Evolutionary conservation across 2,797 vertebrate genomes (phyloP).

Genomic region (Tapera naevia): DNA sequence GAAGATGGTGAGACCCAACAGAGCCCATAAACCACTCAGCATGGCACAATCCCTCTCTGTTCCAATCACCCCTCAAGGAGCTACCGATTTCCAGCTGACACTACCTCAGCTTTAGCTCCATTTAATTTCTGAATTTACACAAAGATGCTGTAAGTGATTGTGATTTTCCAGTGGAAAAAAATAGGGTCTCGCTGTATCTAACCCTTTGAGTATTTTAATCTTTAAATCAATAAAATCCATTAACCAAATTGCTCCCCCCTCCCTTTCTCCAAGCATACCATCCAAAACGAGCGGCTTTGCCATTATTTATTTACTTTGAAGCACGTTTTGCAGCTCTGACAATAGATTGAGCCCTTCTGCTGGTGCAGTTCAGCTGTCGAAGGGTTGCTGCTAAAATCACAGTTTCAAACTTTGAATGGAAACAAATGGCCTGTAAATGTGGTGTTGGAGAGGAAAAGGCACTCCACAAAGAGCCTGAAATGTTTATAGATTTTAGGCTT

Average conservation of each 20-base stretch:
- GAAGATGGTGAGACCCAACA: not conserved
- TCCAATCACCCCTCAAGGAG: not conserved
- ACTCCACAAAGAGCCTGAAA: not conserved
- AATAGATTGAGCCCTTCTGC: constrained; percentile 35
- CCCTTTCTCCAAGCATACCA: not conserved
- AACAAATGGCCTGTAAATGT: constrained; percentile 19
- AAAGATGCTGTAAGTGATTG: constrained; percentile 68
- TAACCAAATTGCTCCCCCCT: constrained; percentile 70
- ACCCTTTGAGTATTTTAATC: constrained; percentile 65
- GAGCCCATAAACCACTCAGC: not conserved
- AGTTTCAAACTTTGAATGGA: constrained; percentile 26
- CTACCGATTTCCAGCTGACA: constrained; percentile 50
- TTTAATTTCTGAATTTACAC: constrained; percentile 72
- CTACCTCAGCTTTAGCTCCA: constrained; percentile 49
- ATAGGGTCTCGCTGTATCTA: not conserved
- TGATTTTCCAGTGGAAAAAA: constrained; percentile 63
- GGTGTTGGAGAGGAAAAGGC: not conserved
- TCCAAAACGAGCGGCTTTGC: not conserved
- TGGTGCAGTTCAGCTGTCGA: constrained; percentile 7
- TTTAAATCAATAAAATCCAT: constrained; percentile 75
- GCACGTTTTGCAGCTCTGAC: not conserved
- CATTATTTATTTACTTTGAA: constrained; percentile 43
- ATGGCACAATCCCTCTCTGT: not conserved
- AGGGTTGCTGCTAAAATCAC: not conserved
- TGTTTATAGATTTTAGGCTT: not conserved